Base-by-base conservation (phyloP, 2,797 vertebrate species). In the Acrocephalus scirpaceus region DNA sequence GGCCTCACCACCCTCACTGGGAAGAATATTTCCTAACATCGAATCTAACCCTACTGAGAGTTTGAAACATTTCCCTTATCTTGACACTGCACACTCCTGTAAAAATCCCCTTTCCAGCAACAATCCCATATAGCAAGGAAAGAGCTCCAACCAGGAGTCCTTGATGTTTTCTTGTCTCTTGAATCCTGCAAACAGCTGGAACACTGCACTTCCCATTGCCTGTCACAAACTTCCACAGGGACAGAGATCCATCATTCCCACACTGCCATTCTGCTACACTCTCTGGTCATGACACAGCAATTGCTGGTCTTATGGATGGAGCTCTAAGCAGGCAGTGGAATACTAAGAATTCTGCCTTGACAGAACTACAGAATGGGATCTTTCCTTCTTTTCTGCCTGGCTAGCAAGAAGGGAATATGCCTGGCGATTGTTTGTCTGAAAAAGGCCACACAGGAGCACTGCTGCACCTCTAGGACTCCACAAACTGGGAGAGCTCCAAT, bases 71-170 rank as follows among this genome's bases (percentile, higher is more conserved):
- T 71, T 7, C 5, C 21, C 14, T 65, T 8, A 38, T 27, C 58
- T 25, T 77, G 66, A 36, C 38, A 47, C 29, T 23, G 5, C n/a
- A 65, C 9, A 14, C 40, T 47, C 29, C 30, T 38, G 13, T 10
- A 25, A 64, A 47, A 69, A 56, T 16, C 8, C 16, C 19, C 27
- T n/a, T 69, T 70, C 38, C 44, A 36, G 27, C 29, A 87, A 32
- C n/a, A n/a, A 23, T 16, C 75, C 53, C 13, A 3, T 0, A 19
- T 0, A 17, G 40, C 4, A 27, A 60, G 27, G 11, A 51, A 47
- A 36, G 20, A 74, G 36, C 65, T 44, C 29, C 7, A 5, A 8
- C 26, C 3, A 53, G 54, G 17, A 88, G 14, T 27, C 6, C 9
- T 5, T 1, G 11, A 44, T 36, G 36, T 32, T 22, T 44, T 34